Conservation (phyloP, 2,888 invertebrate genomes). For the Romanomermis culicivorax region DNA sequence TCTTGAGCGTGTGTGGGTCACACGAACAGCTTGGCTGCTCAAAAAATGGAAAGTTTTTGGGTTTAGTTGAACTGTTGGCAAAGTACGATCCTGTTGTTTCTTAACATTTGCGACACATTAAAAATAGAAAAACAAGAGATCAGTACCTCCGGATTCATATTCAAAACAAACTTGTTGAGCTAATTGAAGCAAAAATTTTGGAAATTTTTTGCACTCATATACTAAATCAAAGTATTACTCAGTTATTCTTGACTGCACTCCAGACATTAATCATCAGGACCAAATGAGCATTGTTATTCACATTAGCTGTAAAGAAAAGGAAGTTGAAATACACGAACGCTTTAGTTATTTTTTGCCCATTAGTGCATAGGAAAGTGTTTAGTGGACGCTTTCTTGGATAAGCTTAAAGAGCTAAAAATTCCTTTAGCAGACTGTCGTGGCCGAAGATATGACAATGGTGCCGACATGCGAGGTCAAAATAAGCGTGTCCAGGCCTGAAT, state of each 20-base stretch:
- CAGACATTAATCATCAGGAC: too few species aligned
- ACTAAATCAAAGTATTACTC: not conserved
- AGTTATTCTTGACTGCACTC: not conserved
- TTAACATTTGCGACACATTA: not conserved
- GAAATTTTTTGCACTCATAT: not conserved
- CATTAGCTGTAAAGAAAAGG: too few species aligned
- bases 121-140: not conserved
- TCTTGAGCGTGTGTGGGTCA: not conserved
- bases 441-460: too few species aligned
- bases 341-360: too few species aligned
- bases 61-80: not conserved
- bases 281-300: too few species aligned
- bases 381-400: too few species aligned
- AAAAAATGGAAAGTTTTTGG: not conserved
- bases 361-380: too few species aligned
- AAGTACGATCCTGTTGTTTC: not conserved
- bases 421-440: too few species aligned
- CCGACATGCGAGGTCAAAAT: too few species aligned
- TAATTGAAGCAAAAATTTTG: not conserved
- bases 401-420: too few species aligned
- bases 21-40: not conserved
- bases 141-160: not conserved
- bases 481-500: too few species aligned
- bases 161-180: not conserved
- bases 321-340: too few species aligned